A percentile compares a stretch with the other conserved stretches of the same genome.
Evolutionary conservation across 2,113 vertebrate genomes (phyloP).

Genomic region (Limnothrissa miodon): DNA sequence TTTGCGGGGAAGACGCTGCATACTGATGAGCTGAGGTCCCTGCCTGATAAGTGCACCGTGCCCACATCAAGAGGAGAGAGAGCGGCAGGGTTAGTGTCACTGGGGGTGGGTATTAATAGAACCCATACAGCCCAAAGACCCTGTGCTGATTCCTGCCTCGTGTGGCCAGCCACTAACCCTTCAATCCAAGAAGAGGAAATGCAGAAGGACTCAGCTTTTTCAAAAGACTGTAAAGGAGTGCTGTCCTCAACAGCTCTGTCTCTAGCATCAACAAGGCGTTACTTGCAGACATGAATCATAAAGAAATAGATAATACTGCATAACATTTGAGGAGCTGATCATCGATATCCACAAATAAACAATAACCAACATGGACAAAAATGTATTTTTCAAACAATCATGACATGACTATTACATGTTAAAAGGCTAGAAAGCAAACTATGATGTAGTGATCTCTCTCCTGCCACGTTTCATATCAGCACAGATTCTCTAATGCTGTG

Average conservation of each 20-base stretch:
- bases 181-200: neutral
- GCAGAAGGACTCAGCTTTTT: neutral
- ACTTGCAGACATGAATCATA: neutral
- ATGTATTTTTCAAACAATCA: neutral
- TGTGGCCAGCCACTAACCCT: neutral
- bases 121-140: neutral
- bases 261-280: neutral
- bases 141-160: neutral
- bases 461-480: neutral
- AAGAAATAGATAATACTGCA: neutral
- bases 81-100: neutral
- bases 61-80: conserved; percentile 18
- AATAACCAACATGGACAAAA: neutral
- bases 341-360: neutral
- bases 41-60: conserved; percentile 23
- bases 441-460: conserved; percentile 3
- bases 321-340: neutral
- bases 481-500: no score
- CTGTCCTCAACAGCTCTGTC: no score
- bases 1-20: conserved; percentile 39
- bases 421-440: neutral
- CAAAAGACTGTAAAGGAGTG: neutral
- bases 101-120: neutral
- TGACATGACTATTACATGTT: conserved; percentile 8
- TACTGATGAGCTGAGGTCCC: conserved; percentile 37